phyloP scores from a whole-genome alignment of 2,888 invertebrate species.

The Pandemis corylana region DNA sequence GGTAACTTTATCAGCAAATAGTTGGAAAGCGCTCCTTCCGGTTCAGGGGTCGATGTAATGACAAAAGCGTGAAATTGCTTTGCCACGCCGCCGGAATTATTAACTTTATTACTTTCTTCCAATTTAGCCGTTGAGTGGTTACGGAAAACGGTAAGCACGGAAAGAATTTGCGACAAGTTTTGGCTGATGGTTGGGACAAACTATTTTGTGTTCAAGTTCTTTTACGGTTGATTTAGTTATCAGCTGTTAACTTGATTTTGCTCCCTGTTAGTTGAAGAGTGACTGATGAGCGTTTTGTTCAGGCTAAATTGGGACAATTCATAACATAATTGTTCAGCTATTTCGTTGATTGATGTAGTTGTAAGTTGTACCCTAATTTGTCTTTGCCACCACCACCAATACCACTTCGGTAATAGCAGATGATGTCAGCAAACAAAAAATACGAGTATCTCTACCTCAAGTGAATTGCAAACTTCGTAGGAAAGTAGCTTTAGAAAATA shows the following conservation, averaged over 20 bases:
- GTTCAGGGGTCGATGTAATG: constrained; percentile 44
- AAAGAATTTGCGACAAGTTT: constrained; percentile 25
- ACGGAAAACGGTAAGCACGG: constrained; percentile 19
- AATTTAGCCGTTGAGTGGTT: constrained; percentile 38
- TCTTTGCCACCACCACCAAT: not conserved
- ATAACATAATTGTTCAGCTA: not conserved
- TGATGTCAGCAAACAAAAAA: not conserved
- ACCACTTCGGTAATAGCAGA: not conserved
- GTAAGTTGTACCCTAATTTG: not conserved
- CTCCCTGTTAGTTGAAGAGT: not conserved
- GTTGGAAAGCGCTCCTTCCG: constrained; percentile 38
- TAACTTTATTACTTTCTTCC: constrained; percentile 40
- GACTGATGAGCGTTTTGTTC: too few relatives aligned
- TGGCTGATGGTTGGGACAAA: constrained; percentile 12
- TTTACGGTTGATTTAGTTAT: constrained; percentile 17
- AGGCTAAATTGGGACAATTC: too few relatives aligned
- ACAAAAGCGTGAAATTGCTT: constrained; percentile 61
- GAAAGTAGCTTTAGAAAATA: constrained; percentile 12
- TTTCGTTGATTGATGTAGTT: not conserved
- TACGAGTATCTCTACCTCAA: not conserved
- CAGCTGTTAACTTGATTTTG: not conserved
- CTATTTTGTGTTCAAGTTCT: constrained; percentile 6
- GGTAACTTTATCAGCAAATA: constrained; percentile 35
- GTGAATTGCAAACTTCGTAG: constrained; percentile 5
- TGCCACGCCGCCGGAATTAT: constrained; percentile 48